A percentile compares a stretch with the other conserved stretches of the same genome.
Conservation (phyloP, 2,113 vertebrate genomes). For the Uropsilus gracilis region DNA sequence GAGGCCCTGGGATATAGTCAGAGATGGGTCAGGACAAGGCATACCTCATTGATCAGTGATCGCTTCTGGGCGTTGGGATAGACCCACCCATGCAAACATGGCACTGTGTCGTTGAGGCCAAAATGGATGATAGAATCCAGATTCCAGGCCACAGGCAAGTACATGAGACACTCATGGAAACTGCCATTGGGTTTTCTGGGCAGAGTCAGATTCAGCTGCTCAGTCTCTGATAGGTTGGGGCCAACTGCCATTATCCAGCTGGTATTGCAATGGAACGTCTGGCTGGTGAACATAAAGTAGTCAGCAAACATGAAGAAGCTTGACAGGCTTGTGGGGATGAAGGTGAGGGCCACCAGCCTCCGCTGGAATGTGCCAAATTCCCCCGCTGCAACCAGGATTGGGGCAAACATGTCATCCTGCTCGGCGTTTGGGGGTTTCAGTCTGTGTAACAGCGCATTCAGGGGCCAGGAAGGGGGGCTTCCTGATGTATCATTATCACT, state of each 20-base stretch:
- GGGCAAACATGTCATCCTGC: slow-evolving; percentile 83
- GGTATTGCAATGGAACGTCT: slow-evolving; percentile 90
- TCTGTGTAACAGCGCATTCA: background rate
- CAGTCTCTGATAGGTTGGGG: slow-evolving; percentile 85
- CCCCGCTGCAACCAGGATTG: slow-evolving; percentile 87
- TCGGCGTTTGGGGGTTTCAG: accelerated
- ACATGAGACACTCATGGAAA: slow-evolving; percentile 90
- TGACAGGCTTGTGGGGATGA: slow-evolving; percentile 79
- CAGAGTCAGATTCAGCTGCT: slow-evolving; percentile 89
- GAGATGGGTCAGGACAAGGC: background rate
- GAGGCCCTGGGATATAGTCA: background rate
- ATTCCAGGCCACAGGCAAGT: slow-evolving; percentile 77
- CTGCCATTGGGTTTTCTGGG: slow-evolving; percentile 79
- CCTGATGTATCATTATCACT: accelerated
- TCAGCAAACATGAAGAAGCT: slow-evolving; percentile 90
- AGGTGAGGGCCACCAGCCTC: slow-evolving; percentile 84
- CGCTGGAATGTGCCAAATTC: slow-evolving; percentile 92
- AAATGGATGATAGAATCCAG: slow-evolving; percentile 84
- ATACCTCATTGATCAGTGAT: slow-evolving; percentile 86
- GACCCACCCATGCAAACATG: slow-evolving; percentile 86
- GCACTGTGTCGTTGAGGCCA: slow-evolving; percentile 86
- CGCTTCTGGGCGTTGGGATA: slow-evolving; percentile 80
- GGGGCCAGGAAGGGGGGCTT: accelerated
- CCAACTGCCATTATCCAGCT: slow-evolving; percentile 87
- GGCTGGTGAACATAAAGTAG: slow-evolving; percentile 83